Evolutionary conservation across 2,113 vertebrate genomes (phyloP).

Genomic region (Misgurnus mizolepis): DNA sequence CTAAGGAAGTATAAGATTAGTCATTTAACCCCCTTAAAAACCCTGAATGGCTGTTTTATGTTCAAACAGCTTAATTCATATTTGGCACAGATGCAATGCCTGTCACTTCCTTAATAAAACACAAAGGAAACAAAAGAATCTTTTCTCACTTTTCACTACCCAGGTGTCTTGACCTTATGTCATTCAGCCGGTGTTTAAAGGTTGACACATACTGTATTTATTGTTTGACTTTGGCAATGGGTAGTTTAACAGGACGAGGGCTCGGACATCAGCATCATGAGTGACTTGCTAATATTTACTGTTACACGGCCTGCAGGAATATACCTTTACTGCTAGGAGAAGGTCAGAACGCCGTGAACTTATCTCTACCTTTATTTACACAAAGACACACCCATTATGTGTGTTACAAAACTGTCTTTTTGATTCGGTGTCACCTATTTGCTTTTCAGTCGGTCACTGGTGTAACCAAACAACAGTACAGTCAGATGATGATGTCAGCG

Average conservation of each 20-base stretch:
- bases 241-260: background rate
- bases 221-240: constrained; percentile 42
- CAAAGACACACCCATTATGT: background rate
- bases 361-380: constrained; percentile 12
- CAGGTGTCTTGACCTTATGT: background rate
- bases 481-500: too few relatives aligned
- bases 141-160: background rate
- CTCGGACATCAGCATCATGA: background rate
- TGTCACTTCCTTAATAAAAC: background rate
- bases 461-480: background rate
- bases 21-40: background rate
- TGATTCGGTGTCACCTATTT: background rate
- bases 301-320: background rate
- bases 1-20: background rate
- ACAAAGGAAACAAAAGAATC: background rate
- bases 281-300: constrained; percentile 32
- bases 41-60: background rate
- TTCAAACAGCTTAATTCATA: background rate
- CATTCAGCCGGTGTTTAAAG: constrained; percentile 2
- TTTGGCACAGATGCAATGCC: background rate
- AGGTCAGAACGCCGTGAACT: constrained; percentile 20
- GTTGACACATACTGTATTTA: constrained; percentile 14
- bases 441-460: background rate
- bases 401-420: too few relatives aligned
- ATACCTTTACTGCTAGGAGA: background rate